A percentile compares a stretch with the other conserved stretches of the same genome.
phyloP scores from a whole-genome alignment of 2,888 invertebrate species.

The Capitulum mitella region DNA sequence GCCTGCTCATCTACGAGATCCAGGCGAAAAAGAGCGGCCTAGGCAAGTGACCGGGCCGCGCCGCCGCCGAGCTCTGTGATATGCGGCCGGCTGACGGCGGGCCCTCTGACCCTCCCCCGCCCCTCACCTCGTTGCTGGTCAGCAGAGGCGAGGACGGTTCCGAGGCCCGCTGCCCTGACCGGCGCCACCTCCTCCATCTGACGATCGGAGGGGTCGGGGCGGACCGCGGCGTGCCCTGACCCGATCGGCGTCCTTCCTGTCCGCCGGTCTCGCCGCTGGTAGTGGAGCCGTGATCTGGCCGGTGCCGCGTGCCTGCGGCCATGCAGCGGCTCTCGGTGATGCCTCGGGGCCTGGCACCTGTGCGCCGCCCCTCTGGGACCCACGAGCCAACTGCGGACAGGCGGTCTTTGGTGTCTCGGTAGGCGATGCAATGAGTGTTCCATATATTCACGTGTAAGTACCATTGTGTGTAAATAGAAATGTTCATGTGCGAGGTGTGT shows the following conservation, averaged over 20 bases:
- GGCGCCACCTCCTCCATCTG: too few species aligned
- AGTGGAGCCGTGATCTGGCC: background rate
- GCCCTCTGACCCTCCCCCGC: too few species aligned
- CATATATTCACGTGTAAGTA: constrained; percentile 6
- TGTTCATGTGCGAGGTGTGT: background rate
- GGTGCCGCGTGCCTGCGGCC: background rate
- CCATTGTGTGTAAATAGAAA: background rate
- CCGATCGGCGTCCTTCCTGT: too few species aligned
- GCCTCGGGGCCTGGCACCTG: background rate
- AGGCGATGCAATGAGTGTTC: background rate
- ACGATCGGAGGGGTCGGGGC: too few species aligned
- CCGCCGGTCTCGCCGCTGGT: too few species aligned
- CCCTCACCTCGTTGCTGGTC: too few species aligned
- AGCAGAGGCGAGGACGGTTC: background rate
- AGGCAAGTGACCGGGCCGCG: constrained; percentile 51
- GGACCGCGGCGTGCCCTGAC: too few species aligned
- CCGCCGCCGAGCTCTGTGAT: background rate
- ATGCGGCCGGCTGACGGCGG: background rate
- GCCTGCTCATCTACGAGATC: constrained; percentile 96
- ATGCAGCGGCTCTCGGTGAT: background rate
- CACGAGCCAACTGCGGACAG: background rate
- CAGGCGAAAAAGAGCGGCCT: constrained; percentile 95
- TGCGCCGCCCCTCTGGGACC: background rate
- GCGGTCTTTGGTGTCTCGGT: background rate
- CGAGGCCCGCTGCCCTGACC: background rate